Evolutionary conservation across 2,113 vertebrate species (phyloP).

Genomic region (Pristiophorus japonicus): DNA sequence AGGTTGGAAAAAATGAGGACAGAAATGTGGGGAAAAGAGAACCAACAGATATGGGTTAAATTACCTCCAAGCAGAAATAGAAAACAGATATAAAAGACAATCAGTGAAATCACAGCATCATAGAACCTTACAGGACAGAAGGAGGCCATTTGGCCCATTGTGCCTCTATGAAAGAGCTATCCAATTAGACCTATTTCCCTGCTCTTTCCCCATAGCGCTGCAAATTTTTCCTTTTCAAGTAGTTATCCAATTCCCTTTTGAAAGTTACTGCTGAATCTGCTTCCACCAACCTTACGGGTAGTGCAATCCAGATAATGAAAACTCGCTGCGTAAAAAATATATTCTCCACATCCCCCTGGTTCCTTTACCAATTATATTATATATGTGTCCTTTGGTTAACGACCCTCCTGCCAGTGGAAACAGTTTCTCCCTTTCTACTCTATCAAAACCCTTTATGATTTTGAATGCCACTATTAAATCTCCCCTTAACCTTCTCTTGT

Average conservation of each 20-base stretch:
- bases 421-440: not conserved
- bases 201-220: too few species aligned
- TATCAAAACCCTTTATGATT: not conserved
- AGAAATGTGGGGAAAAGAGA: too few species aligned
- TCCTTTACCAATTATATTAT: too few species aligned
- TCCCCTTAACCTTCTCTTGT: not conserved
- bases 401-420: not conserved
- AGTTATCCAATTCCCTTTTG: not conserved
- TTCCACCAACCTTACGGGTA: not conserved
- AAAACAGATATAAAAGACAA: too few species aligned
- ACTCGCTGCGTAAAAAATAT: not conserved
- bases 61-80: too few species aligned
- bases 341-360: not conserved
- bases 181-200: too few species aligned
- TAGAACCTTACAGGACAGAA: too few species aligned
- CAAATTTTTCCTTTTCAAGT: too few species aligned
- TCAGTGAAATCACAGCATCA: too few species aligned
- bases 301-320: not conserved
- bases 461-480: not conserved
- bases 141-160: too few species aligned
- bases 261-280: not conserved
- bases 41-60: too few species aligned
- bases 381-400: not conserved
- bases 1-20: not conserved
- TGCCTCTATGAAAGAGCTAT: too few species aligned